Base-by-base conservation (phyloP, 2,113 vertebrate species). In the Cochlearius cochlearius region DNA sequence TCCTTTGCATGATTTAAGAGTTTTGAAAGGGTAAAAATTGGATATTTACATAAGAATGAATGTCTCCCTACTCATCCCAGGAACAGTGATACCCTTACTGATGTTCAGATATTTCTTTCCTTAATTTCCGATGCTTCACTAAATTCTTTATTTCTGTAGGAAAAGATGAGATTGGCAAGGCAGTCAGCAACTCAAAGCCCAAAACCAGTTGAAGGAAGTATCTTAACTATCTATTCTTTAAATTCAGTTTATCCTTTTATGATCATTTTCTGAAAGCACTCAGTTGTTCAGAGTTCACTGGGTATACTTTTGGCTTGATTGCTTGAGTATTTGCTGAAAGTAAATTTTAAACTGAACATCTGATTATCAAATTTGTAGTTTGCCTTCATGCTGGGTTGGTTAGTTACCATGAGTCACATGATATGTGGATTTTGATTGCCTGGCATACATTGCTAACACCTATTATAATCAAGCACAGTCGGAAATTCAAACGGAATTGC, bases 341-440 rank as follows among this genome's bases (percentile, higher is more conserved):
- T 50, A 94, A 91, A 92, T 95, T 90, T 94, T 94, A 90, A 91
- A 87, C 32, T 87, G 86, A 94, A 91, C 49, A 87, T 92, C 74
- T 97, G 94, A 97, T 95, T 97, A 94, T 94, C 73, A 88, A 89
- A 92, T 94, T 92, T 91, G 36, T 62, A 52, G 58, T 84, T 95
- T 89, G 84, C 26, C 49, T 78, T 92, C 96, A 92, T 39, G 91
- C 92, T 96, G 95, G 29, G 95, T 87, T 88, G 85, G 96, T 87
- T 89, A 92, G 88, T 84, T 96, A 92, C 64, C 32, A 87, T 17
- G 12, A 66, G 43, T 95, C 86, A 91, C 13, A 8, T 90, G 79
- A 41, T 75, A 91, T n/a, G 25, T 87, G 50, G 62, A 73, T 95
- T 96, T 91, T 97, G 96, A 97, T 96, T 97, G 91, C 89, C 83